Evolutionary conservation across 2,797 vertebrate species (phyloP).

Genomic region (Esox masquinongy): DNA sequence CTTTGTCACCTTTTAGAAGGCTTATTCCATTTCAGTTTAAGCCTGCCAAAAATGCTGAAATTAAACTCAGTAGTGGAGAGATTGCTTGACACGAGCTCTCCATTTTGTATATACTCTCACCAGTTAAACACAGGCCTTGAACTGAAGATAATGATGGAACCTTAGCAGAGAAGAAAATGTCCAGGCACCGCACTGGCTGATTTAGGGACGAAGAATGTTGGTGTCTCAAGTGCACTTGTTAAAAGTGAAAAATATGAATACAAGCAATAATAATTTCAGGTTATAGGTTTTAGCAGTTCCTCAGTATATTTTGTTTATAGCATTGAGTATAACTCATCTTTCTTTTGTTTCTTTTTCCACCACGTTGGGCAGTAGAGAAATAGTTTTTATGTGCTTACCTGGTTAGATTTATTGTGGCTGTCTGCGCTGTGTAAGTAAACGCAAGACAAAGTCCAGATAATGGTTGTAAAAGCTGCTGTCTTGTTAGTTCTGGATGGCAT

Average conservation of each 20-base stretch:
- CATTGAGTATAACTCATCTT: slow-evolving; percentile 35
- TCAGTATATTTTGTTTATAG: slow-evolving; percentile 47
- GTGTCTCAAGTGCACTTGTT: slow-evolving; percentile 3
- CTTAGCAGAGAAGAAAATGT: slow-evolving; percentile 53
- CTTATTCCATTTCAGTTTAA: slow-evolving; percentile 26
- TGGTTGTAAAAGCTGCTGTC: slow-evolving; percentile 53
- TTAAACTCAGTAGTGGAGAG: slow-evolving; percentile 45
- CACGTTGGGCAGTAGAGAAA: slow-evolving; percentile 33
- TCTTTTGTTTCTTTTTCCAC: slow-evolving; percentile 44
- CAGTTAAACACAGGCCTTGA: slow-evolving; percentile 49
- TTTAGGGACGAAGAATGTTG: neutral
- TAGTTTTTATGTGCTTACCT: slow-evolving; percentile 53
- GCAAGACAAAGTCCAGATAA: slow-evolving; percentile 59
- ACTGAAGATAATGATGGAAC: slow-evolving; percentile 40
- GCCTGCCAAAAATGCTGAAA: slow-evolving; percentile 33
- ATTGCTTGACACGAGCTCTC: slow-evolving; percentile 35
- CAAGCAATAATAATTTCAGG: slow-evolving; percentile 38
- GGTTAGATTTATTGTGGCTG: slow-evolving; percentile 50
- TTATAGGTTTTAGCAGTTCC: slow-evolving; percentile 35
- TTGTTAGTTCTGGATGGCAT: slow-evolving; percentile 39
- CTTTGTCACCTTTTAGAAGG: slow-evolving; percentile 11
- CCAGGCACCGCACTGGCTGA: neutral
- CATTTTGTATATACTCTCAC: slow-evolving; percentile 48
- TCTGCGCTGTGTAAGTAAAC: slow-evolving; percentile 57
- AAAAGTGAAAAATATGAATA: slow-evolving; percentile 19